Evolutionary conservation across 2,888 invertebrate species (phyloP), one percentile per base, ranked within the genome.

Genomic region (Ormia ochracea): DNA sequence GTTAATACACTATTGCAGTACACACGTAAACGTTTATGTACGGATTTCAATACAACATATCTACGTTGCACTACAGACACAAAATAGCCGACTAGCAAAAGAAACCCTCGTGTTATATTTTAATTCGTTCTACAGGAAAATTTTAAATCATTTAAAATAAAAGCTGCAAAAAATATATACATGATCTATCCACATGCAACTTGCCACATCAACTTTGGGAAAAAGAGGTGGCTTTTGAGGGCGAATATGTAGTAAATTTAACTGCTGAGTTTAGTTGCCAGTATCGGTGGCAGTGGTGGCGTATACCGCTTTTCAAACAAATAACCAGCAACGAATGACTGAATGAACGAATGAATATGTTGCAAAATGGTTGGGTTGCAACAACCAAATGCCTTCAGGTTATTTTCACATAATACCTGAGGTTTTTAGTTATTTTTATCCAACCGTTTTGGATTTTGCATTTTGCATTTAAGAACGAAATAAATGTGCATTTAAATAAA

Each of bases 371-470:
- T 56, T 56, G 78, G 45, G 28, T 69, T 65, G 78, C 61, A 68
- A 56, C 66, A 56, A 72, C 38, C 50, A 72, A 69, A 77, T 72
- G 43, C 61, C 76, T 76, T 68, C 12, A 68, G 72, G 80, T 63
- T 80, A 80, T 80, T 80, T 76, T 76, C 61, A 80, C 72, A 80
- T 80, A 80, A 80, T 80, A 80, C 80, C 80, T 80, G 80, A 73
- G 80, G 80, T 73, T 80, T 75, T 80, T 52, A 63, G 48, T 65
- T 76, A 63, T 48, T 70, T 70, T 74, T 70, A 48, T 12, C 26
- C 31, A 36, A 17, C 14, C n/a, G n/a, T n/a, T n/a, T n/a, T n/a
- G n/a, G n/a, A 41, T 41, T 66, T 68, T 28, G 26, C 2, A 50
- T 48, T 68, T 59, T 54, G 7, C n/a, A 28, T 73, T 38, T 56